Evolutionary conservation across 2,113 vertebrate species (phyloP).

Genomic region (Colossoma macropomum): DNA sequence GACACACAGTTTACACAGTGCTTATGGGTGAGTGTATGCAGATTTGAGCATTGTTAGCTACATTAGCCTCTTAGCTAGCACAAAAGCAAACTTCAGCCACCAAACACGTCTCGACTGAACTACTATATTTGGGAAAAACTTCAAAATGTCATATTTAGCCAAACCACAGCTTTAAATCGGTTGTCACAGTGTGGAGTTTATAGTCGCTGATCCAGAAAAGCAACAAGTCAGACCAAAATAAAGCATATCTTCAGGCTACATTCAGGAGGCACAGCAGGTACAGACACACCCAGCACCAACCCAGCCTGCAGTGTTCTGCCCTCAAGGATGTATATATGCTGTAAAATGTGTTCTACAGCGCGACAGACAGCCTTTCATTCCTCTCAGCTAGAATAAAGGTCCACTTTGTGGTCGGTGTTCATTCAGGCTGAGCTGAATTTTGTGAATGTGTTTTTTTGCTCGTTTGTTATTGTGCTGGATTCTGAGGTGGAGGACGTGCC

Average conservation of each 20-base stretch:
- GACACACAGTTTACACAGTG: too few species aligned
- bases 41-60: too few species aligned
- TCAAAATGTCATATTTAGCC: too few species aligned
- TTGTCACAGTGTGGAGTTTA: too few species aligned
- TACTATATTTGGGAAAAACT: too few species aligned
- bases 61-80: too few species aligned
- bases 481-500: neutral
- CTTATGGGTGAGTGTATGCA: too few species aligned
- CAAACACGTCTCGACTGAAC: too few species aligned
- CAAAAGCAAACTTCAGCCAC: too few species aligned
- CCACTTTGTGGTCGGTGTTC: too few species aligned
- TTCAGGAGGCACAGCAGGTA: neutral
- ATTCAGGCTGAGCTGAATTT: neutral
- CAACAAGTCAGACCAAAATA: neutral
- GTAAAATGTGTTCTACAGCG: neutral
- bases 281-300: conserved; percentile 5
- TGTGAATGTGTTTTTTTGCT: neutral
- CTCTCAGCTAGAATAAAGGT: neutral
- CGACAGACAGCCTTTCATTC: neutral
- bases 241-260: neutral
- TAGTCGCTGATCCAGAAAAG: neutral
- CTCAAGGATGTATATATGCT: neutral
- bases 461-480: too few species aligned
- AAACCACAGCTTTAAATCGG: too few species aligned
- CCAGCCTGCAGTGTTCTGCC: neutral